phyloP scores from a whole-genome alignment of 2,113 vertebrate species.

The Manacus vitellinus region DNA sequence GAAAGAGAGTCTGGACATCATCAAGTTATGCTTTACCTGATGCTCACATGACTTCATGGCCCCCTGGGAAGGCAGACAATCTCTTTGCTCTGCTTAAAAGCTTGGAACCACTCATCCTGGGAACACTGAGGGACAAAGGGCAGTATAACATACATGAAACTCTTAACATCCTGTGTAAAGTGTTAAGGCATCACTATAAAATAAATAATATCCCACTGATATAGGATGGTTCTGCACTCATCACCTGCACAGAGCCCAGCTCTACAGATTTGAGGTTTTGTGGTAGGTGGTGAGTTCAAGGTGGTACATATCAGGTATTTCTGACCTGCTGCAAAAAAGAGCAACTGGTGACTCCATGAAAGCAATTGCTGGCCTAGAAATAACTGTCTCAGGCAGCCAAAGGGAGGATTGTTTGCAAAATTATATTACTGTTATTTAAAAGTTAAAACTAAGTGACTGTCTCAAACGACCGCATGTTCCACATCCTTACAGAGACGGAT shows the following conservation, averaged over 20 bases:
- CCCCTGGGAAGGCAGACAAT: not conserved
- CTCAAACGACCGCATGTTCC: not conserved
- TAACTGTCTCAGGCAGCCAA: not conserved
- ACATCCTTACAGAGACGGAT: not conserved
- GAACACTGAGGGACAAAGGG: not conserved
- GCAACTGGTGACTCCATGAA: not conserved
- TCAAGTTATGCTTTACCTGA: not conserved
- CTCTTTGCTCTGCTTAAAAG: not conserved
- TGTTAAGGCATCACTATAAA: not conserved
- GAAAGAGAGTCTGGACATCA: rapidly evolving
- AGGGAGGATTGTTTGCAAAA: not conserved
- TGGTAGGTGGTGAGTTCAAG: not conserved
- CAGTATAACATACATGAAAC: rapidly evolving
- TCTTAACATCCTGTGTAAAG: not conserved
- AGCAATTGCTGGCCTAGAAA: not conserved
- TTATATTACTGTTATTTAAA: not conserved
- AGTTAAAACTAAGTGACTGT: not conserved
- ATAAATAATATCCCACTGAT: not conserved
- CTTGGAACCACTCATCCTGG: rapidly evolving
- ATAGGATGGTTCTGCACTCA: not conserved
- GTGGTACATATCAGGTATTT: not conserved
- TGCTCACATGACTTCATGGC: not conserved
- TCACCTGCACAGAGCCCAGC: not conserved
- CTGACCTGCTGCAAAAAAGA: not conserved
- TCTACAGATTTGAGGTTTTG: not conserved